Base-by-base conservation (phyloP, 2,113 vertebrate species). In the Nanorana parkeri region DNA sequence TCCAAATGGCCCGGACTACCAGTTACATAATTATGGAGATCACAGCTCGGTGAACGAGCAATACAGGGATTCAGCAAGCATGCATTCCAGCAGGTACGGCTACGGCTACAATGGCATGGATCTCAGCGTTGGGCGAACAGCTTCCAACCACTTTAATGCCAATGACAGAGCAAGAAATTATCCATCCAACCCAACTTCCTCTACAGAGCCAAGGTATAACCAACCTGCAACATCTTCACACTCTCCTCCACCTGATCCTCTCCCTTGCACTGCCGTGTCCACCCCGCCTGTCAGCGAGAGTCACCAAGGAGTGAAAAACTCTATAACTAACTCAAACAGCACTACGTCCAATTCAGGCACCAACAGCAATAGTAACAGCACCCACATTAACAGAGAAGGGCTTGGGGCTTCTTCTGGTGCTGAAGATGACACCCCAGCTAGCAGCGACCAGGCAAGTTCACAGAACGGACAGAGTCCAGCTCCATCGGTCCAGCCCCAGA, bases 11-110 rank as follows among this genome's bases (percentile, higher is more conserved):
- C 96, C 96, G 96, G 97, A 99, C 95, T 99, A 98, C 94, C 96
- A 96, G 95, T 98, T 99, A 95, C 97, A 98, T 96, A 98, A 98
- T 97, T 99, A 99, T 98, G 97, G 96, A 94, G 96, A 99, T 94
- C 95, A 96, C 89, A 95, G 94, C 93, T 93, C 97, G 89, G 93
- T 93, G 92, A 96, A 94, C 95, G 96, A 97, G 93, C 96, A 96
- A 95, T 99, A 97, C 95, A 95, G 96, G 92, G 97, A 99, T 90
- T 95, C 97, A 86, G 90, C 95, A 87, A 95, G 92, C 93, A 96
- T 99, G 97, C 97, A 99, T 91, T 96, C 97, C 94, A 93, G 94
- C 95, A 98, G 97, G 97, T 99, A 97, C 93, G 96, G 92, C 83
- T 98, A 97, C 93, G 96, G 96, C 89, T 99, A 98, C 95, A 99